Percentiles rank a stretch among this genome's conserved stretches.
Evolutionary conservation across 1,140 invertebrate genomes (phyloP).

Genomic region (Aricia agestis): DNA sequence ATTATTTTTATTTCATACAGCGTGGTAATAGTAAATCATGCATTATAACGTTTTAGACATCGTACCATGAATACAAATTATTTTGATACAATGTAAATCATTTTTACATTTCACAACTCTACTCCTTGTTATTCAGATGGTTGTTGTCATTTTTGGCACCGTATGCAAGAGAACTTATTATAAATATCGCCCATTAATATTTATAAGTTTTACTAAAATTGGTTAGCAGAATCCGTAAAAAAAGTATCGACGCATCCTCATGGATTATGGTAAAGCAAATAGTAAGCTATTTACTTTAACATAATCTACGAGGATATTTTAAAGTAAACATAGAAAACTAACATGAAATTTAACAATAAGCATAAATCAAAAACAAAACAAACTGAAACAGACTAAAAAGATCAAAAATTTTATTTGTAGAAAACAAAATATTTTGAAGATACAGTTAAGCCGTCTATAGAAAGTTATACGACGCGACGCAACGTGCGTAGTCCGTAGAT

Average conservation of each 20-base stretch:
- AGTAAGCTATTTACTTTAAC: too few relatives aligned
- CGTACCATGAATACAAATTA: neutral
- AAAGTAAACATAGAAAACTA: neutral
- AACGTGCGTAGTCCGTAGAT: too few relatives aligned
- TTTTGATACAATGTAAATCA: conserved; percentile 5
- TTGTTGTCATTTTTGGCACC: neutral
- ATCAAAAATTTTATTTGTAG: too few relatives aligned
- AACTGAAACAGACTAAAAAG: too few relatives aligned
- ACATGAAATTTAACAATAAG: neutral
- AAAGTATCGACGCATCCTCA: neutral
- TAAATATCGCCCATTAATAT: neutral
- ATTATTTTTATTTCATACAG: neutral
- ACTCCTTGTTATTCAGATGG: conserved; percentile 7
- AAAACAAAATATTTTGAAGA: too few relatives aligned
- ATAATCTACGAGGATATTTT: too few relatives aligned
- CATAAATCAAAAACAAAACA: too few relatives aligned
- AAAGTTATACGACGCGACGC: too few relatives aligned
- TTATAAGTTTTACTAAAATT: neutral
- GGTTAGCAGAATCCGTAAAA: neutral
- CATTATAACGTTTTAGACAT: neutral
- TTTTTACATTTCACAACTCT: conserved; percentile 5
- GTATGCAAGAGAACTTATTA: neutral
- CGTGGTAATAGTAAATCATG: neutral
- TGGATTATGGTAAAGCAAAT: neutral
- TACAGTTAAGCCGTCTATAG: too few relatives aligned